Conservation (phyloP, 2,797 vertebrate genomes). For the Graptemys geographica region DNA sequence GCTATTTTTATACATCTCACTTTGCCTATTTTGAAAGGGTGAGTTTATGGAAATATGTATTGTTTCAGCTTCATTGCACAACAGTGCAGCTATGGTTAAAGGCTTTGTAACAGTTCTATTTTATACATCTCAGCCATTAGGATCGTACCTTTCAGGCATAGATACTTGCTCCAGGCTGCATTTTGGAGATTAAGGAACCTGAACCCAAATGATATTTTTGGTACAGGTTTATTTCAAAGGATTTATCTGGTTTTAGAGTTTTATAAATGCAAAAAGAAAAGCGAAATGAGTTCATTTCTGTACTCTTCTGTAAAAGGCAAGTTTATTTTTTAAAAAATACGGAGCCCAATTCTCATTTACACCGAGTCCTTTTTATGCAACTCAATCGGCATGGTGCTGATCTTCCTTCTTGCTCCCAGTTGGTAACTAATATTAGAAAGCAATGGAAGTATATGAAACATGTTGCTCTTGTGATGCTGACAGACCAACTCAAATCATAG, state of each 20-base stretch:
- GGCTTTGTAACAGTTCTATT: rapidly evolving
- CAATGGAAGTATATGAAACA: too few relatives aligned
- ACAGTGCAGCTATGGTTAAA: not conserved
- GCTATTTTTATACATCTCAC: not conserved
- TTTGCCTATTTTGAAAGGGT: not conserved
- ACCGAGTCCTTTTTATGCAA: not conserved
- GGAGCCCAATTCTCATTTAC: not conserved
- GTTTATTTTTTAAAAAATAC: too few relatives aligned
- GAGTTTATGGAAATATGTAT: not conserved
- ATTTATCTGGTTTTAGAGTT: not conserved
- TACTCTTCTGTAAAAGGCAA: not conserved
- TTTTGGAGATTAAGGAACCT: not conserved
- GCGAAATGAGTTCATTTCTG: not conserved
- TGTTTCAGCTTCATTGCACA: not conserved
- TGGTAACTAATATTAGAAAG: too few relatives aligned
- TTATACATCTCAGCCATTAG: not conserved
- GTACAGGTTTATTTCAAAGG: not conserved
- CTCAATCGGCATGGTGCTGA: not conserved
- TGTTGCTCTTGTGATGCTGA: too few relatives aligned
- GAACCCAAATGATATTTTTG: not conserved
- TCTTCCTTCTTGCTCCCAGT: too few relatives aligned
- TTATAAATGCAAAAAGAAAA: not conserved
- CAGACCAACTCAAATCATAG: too few relatives aligned
- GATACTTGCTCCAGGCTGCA: too few relatives aligned
- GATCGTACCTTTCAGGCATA: not conserved